These are phyloP conservation scores for Anguilla marmorata DNA, from an alignment of 2,797 vertebrate genomes.

Conservation along the genomic window DNA sequence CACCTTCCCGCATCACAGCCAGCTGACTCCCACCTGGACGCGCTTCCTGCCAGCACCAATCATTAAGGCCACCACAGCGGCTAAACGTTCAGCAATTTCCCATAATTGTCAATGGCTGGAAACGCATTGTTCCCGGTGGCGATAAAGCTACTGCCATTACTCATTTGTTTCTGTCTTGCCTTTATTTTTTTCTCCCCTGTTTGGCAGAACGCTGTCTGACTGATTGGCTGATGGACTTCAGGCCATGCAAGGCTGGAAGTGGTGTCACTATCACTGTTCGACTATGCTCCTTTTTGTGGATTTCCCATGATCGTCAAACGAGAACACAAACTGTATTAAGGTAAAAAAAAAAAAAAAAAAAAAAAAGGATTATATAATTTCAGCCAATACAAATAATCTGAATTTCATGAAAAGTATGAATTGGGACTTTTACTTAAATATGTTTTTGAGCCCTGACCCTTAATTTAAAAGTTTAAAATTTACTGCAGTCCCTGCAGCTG, in stretches of 20 bases:
- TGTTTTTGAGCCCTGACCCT: too few relatives aligned
- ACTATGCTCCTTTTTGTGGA: background rate
- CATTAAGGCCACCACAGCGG: background rate
- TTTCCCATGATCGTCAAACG: background rate
- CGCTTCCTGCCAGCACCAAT: background rate
- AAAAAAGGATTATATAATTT: too few relatives aligned
- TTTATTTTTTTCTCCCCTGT: background rate
- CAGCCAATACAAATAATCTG: too few relatives aligned
- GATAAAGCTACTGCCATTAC: background rate
- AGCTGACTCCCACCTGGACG: background rate
- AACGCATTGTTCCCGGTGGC: background rate
- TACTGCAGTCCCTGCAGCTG: too few relatives aligned
- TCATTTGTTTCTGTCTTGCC: background rate
- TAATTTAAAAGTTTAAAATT: too few relatives aligned
- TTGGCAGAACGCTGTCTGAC: background rate
- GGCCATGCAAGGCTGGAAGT: background rate
- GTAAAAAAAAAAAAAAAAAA: too few relatives aligned
- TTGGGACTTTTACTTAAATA: too few relatives aligned
- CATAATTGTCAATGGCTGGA: slow-evolving; percentile 6
- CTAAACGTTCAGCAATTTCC: background rate
- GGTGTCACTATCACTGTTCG: background rate
- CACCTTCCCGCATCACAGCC: background rate
- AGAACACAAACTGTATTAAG: background rate
- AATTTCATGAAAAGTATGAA: too few relatives aligned
- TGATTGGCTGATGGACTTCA: background rate